Conservation (phyloP, 35 echinoderm and acorn worm genomes). For the Apostichopus parvimensis region DNA sequence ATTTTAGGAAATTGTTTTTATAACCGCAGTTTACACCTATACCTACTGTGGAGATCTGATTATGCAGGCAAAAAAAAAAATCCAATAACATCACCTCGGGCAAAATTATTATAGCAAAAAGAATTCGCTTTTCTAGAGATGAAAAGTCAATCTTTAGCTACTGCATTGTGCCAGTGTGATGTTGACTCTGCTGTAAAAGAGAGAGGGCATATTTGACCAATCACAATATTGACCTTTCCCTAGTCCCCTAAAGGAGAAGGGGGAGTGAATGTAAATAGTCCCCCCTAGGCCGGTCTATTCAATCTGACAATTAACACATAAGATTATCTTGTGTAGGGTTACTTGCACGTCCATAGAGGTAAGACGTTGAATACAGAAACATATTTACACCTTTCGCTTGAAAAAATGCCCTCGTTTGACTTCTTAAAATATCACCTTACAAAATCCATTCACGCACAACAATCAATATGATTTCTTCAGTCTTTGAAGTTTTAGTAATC, state of each 20-base stretch:
- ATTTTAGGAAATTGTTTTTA: neutral
- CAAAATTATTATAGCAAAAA: neutral
- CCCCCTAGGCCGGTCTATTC: neutral
- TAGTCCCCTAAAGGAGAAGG: neutral
- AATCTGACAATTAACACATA: too few relatives aligned
- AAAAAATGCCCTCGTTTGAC: too few relatives aligned
- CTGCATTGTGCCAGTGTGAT: neutral
- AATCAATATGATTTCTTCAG: too few relatives aligned
- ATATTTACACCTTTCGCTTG: too few relatives aligned
- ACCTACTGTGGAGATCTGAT: neutral
- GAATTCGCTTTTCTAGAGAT: neutral
- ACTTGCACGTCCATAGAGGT: too few relatives aligned
- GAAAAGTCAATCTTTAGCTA: neutral
- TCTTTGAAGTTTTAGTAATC: too few relatives aligned
- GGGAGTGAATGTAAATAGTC: neutral
- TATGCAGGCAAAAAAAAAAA: neutral
- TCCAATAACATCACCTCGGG: neutral
- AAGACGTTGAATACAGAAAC: too few relatives aligned
- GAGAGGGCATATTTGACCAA: neutral
- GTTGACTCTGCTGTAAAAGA: neutral
- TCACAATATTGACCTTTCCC: slow-evolving; percentile 9
- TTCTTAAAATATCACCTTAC: too few relatives aligned
- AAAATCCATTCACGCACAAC: too few relatives aligned
- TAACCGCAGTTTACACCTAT: neutral
- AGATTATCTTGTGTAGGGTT: too few relatives aligned